Base-by-base conservation (phyloP, 2,888 invertebrate species). In the Unio pictorum region DNA sequence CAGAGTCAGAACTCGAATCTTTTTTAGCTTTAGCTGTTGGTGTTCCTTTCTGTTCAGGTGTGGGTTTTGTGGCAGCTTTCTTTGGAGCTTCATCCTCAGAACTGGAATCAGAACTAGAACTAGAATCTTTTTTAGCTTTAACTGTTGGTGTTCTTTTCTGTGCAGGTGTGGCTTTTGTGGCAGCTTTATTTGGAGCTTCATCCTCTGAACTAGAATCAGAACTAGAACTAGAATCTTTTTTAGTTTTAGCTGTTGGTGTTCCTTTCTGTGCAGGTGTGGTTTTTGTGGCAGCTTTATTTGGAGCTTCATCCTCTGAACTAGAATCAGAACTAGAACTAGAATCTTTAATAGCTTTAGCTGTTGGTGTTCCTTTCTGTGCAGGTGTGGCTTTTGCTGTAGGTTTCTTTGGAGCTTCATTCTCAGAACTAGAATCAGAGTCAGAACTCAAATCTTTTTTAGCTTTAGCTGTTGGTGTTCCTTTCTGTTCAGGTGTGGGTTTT, bases 391-490 rank as follows among this genome's bases (percentile, higher is more conserved):
- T 70, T 26, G 60, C 18, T 0, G 66, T n/a, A n/a, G 66, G 28
- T 26, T 71, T 74, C 11, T 66, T 64, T 20, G 60, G 55, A 8
- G 56, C 67, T 59, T 71, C 72, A 56, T 71, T 72, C 54, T 71
- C 70, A 15, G 73, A 71, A 67, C 72, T 74, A 17, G 76, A 74
- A 63, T 79, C 80, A 59, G 72, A 69, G 69, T 76, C 75, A 45
- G 45, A 45, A 45, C 45, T 45, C 3, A 11, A 45, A 11, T 45
- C 45, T 45, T 45, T 45, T 11, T 11, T 0, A 45, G 45, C 11
- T 45, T 45, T 45, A 45, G 1, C 69, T 68, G 58, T 70, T 70
- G 26, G 67, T 60, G 23, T 62, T 28, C 57, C 67, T 64, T 73
- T 78, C 61, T 76, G 69, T 8, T 66, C 67, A 54, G 55, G 55